Conservation (phyloP, 2,113 vertebrate genomes). For the Lanius ludovicianus region DNA sequence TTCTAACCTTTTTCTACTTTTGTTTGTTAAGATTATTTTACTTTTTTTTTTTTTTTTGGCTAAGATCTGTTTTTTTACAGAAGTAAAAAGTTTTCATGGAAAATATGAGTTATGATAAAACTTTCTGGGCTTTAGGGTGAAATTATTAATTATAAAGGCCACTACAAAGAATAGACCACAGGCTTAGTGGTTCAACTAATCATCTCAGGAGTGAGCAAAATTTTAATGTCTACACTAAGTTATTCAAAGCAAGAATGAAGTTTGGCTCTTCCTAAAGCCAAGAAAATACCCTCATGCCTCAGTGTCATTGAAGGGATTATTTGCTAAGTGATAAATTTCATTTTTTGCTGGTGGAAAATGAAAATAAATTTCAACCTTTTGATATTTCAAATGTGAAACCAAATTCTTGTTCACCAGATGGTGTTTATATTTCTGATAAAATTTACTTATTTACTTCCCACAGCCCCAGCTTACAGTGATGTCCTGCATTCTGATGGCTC, state of each 20-base stretch:
- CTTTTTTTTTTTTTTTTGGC: neutral
- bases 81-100: neutral
- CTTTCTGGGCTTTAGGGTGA: neutral
- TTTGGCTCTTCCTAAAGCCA: neutral
- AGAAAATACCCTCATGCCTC: neutral
- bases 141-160: neutral
- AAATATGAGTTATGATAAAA: neutral
- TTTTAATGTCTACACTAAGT: neutral
- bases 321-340: neutral
- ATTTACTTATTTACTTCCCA: neutral
- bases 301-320: neutral
- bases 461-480: fast-evolving
- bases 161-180: neutral
- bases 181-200: neutral
- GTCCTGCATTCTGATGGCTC: neutral
- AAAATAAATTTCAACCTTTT: neutral
- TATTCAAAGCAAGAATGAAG: neutral
- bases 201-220: neutral
- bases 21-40: neutral
- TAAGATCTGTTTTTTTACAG: neutral
- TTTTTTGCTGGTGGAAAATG: neutral
- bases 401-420: neutral
- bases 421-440: neutral
- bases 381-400: neutral
- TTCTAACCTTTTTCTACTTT: neutral